phyloP scores from a whole-genome alignment of 2,797 vertebrate genomes.

The Ptychobarbus kaznakovi region DNA sequence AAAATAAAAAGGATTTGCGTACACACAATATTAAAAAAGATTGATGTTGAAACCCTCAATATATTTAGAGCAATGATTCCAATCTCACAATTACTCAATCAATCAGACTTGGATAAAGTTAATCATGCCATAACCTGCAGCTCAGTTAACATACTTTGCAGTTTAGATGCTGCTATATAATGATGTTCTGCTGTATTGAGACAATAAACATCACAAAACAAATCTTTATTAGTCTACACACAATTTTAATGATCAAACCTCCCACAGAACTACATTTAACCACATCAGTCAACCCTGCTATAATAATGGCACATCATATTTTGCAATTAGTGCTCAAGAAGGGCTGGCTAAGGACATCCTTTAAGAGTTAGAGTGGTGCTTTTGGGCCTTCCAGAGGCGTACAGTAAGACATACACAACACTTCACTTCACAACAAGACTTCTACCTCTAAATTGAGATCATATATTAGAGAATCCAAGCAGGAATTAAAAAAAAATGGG shows the following conservation, averaged over 20 bases:
- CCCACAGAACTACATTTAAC: conserved; percentile 35
- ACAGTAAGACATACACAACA: conserved; percentile 25
- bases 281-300: conserved; percentile 13
- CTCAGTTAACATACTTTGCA: neutral
- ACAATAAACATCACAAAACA: conserved; percentile 24
- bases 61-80: neutral
- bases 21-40: neutral
- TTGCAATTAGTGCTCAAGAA: conserved; percentile 15
- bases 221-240: conserved; percentile 73
- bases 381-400: conserved; percentile 29
- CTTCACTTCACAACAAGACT: neutral
- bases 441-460: neutral
- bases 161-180: neutral
- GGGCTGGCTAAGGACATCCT: neutral
- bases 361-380: conserved; percentile 8
- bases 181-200: neutral
- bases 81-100: neutral
- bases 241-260: conserved; percentile 59
- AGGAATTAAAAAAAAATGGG: neutral
- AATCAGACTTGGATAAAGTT: neutral
- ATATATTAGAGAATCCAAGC: conserved; percentile 6
- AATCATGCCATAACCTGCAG: neutral
- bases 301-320: conserved; percentile 34
- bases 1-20: neutral
- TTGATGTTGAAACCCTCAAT: neutral